Base-by-base conservation (phyloP, 2,888 invertebrate species). In the Drosophila falleni region DNA sequence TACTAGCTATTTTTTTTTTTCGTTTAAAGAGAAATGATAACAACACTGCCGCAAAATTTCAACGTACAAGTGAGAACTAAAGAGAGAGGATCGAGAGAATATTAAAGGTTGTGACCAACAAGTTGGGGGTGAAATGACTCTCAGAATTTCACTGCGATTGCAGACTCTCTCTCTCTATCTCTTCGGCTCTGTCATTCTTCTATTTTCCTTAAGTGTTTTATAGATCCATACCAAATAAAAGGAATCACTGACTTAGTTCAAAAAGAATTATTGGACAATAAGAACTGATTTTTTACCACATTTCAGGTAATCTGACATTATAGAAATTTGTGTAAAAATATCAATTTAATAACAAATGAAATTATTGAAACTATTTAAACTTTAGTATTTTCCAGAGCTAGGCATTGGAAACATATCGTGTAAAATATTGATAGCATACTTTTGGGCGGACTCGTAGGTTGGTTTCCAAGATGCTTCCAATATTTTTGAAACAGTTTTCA, bases 41-140 rank as follows among this genome's bases (percentile, higher is more conserved):
- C 74, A 74, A 23, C 76, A 67, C 76, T 62, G 47, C 3, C 31
- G 11, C 35, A n/a, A 15, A 11, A 29, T 19, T 41, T 16, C 35
- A 31, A 11, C 5, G 8, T 3, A 11, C 42, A 58, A 42, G 42
- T 47, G 8, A 39, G 44, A 44, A 3, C n/a, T 31, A 59, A 3
- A 50, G 35, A 10, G 41, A 33, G 35, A 29, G 54, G 15, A 6
- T n/a, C 35, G 39, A 37, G 2, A 44, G 15, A n/a, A 15, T 35
- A 41, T 31, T 13, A 33, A 16, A 31, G 16, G 13, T n/a, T 35
- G 31, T 11, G 16, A 33, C 31, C 26, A 46, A 50, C 39, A 19
- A 26, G 47, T 56, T 59, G 46, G 47, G 61, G 67, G 55, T 60
- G 50, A 39, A n/a, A 61, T 19, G 16, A 35, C 58, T 54, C 70